A percentile compares a stretch with the other conserved stretches of the same genome.
phyloP scores from a whole-genome alignment of 1,140 invertebrate species.

The Zaprionus africanus region DNA sequence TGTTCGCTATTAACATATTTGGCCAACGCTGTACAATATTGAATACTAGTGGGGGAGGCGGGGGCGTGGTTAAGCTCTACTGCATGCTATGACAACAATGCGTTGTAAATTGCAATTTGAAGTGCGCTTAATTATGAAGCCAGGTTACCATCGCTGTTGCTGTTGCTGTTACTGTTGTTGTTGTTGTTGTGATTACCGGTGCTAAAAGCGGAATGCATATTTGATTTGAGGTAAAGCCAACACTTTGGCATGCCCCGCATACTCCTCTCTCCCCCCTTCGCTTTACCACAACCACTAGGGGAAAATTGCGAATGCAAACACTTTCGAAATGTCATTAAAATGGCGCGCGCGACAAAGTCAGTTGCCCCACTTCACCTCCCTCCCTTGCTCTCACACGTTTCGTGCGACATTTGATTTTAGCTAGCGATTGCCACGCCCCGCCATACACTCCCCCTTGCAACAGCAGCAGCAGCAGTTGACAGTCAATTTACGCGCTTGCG shows the following conservation, averaged over 20 bases:
- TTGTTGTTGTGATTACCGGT: background rate
- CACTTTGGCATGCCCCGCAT: background rate
- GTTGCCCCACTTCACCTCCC: slow-evolving; percentile 1
- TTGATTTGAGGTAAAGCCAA: slow-evolving; percentile 24
- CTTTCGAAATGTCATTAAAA: slow-evolving; percentile 69
- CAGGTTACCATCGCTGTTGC: background rate
- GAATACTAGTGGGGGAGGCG: background rate
- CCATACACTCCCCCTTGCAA: background rate
- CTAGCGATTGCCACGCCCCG: slow-evolving; percentile 21
- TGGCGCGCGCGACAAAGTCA: slow-evolving; percentile 48
- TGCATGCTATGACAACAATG: background rate
- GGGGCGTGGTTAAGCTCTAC: background rate
- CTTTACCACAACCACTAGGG: too few relatives aligned
- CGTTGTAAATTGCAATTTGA: slow-evolving; percentile 24
- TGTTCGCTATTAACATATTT: background rate
- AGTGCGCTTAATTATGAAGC: slow-evolving; percentile 28
- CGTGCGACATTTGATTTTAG: slow-evolving; percentile 71
- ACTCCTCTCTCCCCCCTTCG: background rate
- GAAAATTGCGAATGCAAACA: slow-evolving; percentile 55
- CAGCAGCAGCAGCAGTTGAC: slow-evolving; percentile 41
- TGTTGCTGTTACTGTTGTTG: background rate
- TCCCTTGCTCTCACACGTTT: slow-evolving; percentile 16
- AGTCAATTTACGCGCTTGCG: slow-evolving; percentile 68
- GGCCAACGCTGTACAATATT: background rate
- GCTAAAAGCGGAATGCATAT: slow-evolving; percentile 32